Evolutionary conservation across 2,888 invertebrate species (phyloP), one percentile per base, ranked within the genome.

Genomic region (Galerucella calmariensis): DNA sequence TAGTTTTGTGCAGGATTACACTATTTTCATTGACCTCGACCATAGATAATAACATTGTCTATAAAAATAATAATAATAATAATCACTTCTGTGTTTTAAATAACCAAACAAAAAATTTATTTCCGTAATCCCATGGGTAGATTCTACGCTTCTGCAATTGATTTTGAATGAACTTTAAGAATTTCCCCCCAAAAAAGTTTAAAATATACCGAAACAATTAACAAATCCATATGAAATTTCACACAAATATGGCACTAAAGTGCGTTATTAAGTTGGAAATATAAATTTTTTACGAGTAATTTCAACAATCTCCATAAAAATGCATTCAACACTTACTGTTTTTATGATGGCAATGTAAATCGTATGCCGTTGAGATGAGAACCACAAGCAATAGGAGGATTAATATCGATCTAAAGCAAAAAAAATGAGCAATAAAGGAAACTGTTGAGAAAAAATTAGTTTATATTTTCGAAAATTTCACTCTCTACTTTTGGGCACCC

Each of bases 361-460:
- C 82, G 62, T 80, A 82, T 16, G 44, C 11, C 5, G 82, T 81
- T 11, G 81, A 81, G 1, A 67, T 16, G 44, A 76, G 12, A 72
- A 80, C 77, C 14, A 75, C 20, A 2, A 69, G 3, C 14, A 75
- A 12, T 6, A 81, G 69, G 10, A 79, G n/a, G 27, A 63, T 14
- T 27, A 82, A 73, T 63, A 81, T 73, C 5, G 67, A 69, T 72
- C 82, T 82, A 65, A 72, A 79, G 80, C 69, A 67, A 56, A 56
- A 56, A 72, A 58, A 20, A 44, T 48, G 20, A 8, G 27, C 27
- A 27, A 14, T 51, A 46, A 65, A 20, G 20, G 9, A 20, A 46
- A 46, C 11, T 46, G 0, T 16, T 16, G 2, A 16, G 9, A 44
- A 44, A 41, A 35, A 12, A 11, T 12, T 8, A 24, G 27, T 12